A percentile compares a stretch with the other conserved stretches of the same genome.
phyloP scores from a whole-genome alignment of 2,113 vertebrate genomes.

The Corynorhinus townsendii region DNA sequence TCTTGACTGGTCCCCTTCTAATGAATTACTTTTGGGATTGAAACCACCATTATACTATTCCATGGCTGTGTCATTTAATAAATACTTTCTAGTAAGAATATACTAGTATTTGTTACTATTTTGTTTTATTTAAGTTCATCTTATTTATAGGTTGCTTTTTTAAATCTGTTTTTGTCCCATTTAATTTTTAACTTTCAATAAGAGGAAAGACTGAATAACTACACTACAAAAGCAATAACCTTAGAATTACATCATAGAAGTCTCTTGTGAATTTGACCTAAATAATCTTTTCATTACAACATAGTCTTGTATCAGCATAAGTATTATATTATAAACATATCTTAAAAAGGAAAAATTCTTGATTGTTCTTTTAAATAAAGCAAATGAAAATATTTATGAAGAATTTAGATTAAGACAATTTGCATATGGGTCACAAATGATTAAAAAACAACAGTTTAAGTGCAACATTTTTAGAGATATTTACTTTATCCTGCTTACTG shows the following conservation, averaged over 20 bases:
- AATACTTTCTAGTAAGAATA: neutral
- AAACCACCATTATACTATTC: neutral
- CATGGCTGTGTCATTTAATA: neutral
- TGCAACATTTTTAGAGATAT: neutral
- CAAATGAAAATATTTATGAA: neutral
- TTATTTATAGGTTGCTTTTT: neutral
- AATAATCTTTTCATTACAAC: neutral
- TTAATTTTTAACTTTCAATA: neutral
- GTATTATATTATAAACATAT: neutral
- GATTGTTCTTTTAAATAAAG: neutral
- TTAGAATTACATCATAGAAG: neutral
- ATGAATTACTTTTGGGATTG: neutral
- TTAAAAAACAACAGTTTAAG: slow-evolving; percentile 12
- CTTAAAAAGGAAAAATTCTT: neutral
- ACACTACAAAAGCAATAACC: neutral
- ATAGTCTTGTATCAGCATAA: neutral
- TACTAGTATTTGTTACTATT: neutral
- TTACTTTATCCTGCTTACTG: neutral
- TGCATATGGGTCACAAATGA: neutral
- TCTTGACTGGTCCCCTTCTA: neutral
- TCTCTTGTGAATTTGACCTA: neutral
- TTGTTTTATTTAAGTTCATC: neutral
- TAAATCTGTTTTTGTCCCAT: neutral
- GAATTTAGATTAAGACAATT: neutral
- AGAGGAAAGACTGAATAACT: neutral